These are phyloP conservation scores for Thalpophila matura DNA, from an alignment of 2,888 invertebrate genomes.

Conservation along the genomic window DNA sequence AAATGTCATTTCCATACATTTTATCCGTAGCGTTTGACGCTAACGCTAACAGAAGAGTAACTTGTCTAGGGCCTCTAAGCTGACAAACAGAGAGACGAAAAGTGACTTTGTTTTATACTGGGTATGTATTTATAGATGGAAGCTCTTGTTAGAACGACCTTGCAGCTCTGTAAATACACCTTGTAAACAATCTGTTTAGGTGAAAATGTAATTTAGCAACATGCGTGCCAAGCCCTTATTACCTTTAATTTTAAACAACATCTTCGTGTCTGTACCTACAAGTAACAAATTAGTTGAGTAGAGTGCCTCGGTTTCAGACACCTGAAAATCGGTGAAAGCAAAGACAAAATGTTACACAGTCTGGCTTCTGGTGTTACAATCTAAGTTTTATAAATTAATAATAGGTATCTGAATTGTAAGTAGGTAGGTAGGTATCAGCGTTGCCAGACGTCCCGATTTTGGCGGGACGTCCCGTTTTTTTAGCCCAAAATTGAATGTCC, in stretches of 20 bases:
- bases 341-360: neutral
- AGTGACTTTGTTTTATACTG: too few relatives aligned
- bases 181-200: neutral
- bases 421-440: too few relatives aligned
- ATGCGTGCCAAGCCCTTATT: conserved; percentile 20
- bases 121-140: neutral
- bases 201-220: conserved; percentile 2
- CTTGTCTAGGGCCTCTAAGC: too few relatives aligned
- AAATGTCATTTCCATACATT: too few relatives aligned
- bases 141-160: neutral
- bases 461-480: too few relatives aligned
- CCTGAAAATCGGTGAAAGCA: neutral
- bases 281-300: neutral
- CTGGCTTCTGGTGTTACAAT: conserved; percentile 12
- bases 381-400: too few relatives aligned
- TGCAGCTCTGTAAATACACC: conserved; percentile 1
- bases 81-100: too few relatives aligned
- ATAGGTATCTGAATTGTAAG: too few relatives aligned
- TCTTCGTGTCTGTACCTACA: conserved; percentile 3
- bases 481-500: too few relatives aligned
- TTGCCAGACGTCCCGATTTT: too few relatives aligned
- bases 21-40: too few relatives aligned
- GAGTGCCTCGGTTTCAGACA: conserved; percentile 2
- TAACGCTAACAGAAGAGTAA: too few relatives aligned
- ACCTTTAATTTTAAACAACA: neutral